Conservation (phyloP, 2,888 invertebrate genomes). For the Meandrusa payeni region DNA sequence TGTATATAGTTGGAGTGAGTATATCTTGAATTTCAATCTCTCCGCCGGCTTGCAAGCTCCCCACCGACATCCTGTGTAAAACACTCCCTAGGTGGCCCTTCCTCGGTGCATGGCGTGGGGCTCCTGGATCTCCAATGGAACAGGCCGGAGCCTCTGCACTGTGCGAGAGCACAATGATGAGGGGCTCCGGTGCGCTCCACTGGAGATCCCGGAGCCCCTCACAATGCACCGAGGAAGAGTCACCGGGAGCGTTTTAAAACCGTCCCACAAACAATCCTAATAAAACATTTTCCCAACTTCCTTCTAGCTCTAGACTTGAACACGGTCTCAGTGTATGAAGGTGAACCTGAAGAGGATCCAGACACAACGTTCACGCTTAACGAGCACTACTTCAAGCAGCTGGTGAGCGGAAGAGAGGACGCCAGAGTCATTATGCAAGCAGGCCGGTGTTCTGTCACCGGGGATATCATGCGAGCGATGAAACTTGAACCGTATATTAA, state of each 20-base stretch:
- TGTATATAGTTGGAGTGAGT: constrained; percentile 75
- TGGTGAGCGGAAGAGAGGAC: constrained; percentile 64
- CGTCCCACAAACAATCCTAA: too few species aligned
- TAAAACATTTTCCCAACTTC: neutral
- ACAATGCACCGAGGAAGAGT: too few species aligned
- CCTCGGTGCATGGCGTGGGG: too few species aligned
- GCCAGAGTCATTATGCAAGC: constrained; percentile 68
- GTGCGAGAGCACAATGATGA: too few species aligned
- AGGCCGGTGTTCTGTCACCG: constrained; percentile 73
- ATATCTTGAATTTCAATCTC: too few species aligned
- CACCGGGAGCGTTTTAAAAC: too few species aligned
- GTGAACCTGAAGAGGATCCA: constrained; percentile 67
- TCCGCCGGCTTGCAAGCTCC: too few species aligned
- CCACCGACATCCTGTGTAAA: neutral
- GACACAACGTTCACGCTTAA: constrained; percentile 71
- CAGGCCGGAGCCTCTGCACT: too few species aligned
- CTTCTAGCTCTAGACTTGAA: constrained; percentile 69
- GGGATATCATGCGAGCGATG: constrained; percentile 77
- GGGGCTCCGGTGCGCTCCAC: too few species aligned
- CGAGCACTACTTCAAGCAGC: constrained; percentile 65
- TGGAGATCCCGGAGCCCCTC: too few species aligned
- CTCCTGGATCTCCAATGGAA: too few species aligned
- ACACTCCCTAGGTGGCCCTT: too few species aligned
- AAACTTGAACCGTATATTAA: constrained; percentile 73
- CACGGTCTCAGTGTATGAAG: constrained; percentile 64